Evolutionary conservation across 2,797 vertebrate genomes (phyloP), one percentile per base, ranked within the genome.

Genomic region (Luscinia luscinia): DNA sequence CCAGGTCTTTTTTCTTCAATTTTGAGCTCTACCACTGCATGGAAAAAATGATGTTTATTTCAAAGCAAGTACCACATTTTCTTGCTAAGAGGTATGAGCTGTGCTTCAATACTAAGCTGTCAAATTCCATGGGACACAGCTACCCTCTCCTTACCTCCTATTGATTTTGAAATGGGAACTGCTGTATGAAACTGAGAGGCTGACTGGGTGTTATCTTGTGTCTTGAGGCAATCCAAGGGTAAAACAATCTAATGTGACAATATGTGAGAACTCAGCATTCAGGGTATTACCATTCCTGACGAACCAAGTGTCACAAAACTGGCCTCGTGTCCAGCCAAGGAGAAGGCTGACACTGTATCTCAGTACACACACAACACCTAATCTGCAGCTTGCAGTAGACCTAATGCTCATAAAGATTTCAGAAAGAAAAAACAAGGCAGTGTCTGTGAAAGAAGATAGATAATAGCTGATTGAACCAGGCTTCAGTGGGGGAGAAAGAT

Each of bases 191-290:
- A 79, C 58, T 45, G 52, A 76, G 51, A 72, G 84, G 38, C 55
- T 70, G 79, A 21, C 43, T 57, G 63, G 27, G 62, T 85, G 87
- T 57, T 84, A 77, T 59, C 36, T 19, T 46, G n/a, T 22, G 7
- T 95, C 84, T 81, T 52, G 73, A 84, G 59, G 67, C 67, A 86
- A 57, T 74, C 74, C 84, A 79, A 92, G 87, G 84, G 49, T 94
- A 52, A 81, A 96, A 86, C 11, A 52, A 70, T 46, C 63, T 67
- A 43, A 91, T 52, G 74, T 1, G 6, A 74, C 84, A 84, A 41
- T 62, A 81, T 58, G 41, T 30, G 74, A 79, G 85, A 82, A 34
- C 30, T 85, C 83, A 58, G 58, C 72, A 69, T 45, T 68, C 78
- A 55, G 86, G 51, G n/a, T 52, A 82, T 83, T 52, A 55, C 55